phyloP scores from a whole-genome alignment of 1,140 invertebrate genomes.

The Bombus cullumanus region DNA sequence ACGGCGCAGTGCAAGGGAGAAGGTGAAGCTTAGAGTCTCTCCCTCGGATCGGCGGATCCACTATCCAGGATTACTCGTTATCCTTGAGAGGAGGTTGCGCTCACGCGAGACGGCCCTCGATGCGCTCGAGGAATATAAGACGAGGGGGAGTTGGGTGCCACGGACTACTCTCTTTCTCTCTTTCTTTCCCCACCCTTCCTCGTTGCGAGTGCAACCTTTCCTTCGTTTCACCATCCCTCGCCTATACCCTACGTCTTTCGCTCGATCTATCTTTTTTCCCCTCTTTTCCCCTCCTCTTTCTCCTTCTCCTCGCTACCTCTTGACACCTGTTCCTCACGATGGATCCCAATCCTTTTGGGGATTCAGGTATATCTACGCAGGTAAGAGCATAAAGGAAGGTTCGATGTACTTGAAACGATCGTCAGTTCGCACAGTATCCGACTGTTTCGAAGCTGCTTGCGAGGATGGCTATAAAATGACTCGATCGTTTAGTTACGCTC shows the following conservation, averaged over 20 bases:
- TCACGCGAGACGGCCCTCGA: slow-evolving; percentile 63
- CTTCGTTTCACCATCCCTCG: slow-evolving; percentile 9
- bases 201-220: neutral
- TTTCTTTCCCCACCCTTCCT: neutral
- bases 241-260: slow-evolving; percentile 5
- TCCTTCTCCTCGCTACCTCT: slow-evolving; percentile 47
- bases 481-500: slow-evolving; percentile 29
- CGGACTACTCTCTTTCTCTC: slow-evolving; percentile 39
- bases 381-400: slow-evolving; percentile 43
- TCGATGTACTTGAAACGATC: slow-evolving; percentile 51
- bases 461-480: neutral
- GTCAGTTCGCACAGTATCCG: slow-evolving; percentile 4
- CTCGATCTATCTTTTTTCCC: slow-evolving; percentile 38
- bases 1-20: neutral
- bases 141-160: slow-evolving; percentile 66
- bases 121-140: slow-evolving; percentile 69
- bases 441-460: neutral
- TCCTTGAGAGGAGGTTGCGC: slow-evolving; percentile 75
- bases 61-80: slow-evolving; percentile 78
- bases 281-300: neutral
- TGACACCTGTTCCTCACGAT: slow-evolving; percentile 68
- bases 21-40: slow-evolving; percentile 34
- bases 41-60: slow-evolving; percentile 68
- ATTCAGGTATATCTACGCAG: slow-evolving; percentile 62
- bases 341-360: slow-evolving; percentile 63